phyloP scores from a whole-genome alignment of 2,888 invertebrate genomes.

The Charanyca ferruginea region DNA sequence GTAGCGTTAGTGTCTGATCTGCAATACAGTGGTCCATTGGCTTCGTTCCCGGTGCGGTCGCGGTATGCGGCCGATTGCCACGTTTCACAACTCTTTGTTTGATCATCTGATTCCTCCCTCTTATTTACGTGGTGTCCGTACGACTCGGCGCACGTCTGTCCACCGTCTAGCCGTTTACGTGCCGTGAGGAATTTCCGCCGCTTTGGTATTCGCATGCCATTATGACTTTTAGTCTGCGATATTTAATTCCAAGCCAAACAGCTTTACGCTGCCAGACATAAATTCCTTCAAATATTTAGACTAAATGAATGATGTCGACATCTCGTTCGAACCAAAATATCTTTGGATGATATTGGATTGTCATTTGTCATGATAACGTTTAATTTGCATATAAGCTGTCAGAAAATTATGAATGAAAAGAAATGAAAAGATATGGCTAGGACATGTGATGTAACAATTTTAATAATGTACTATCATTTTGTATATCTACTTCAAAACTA shows the following conservation, averaged over 20 bases:
- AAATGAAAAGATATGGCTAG: slow-evolving; percentile 4
- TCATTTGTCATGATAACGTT: slow-evolving; percentile 27
- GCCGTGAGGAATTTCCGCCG: slow-evolving; percentile 85
- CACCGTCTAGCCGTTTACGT: slow-evolving; percentile 87
- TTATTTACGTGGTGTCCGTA: slow-evolving; percentile 80
- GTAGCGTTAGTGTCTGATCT: slow-evolving; percentile 72
- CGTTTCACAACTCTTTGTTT: slow-evolving; percentile 88
- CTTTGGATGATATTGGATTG: slow-evolving; percentile 43
- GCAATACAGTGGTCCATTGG: slow-evolving; percentile 82
- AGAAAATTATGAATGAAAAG: slow-evolving; percentile 15
- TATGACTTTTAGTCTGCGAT: slow-evolving; percentile 81
- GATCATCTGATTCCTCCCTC: slow-evolving; percentile 80
- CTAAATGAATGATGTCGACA: slow-evolving; percentile 51
- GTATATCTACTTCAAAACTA: background rate
- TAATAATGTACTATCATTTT: background rate
- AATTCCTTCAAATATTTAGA: slow-evolving; percentile 72
- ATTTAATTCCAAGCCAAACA: slow-evolving; percentile 82
- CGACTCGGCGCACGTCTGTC: slow-evolving; percentile 84
- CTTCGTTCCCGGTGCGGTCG: slow-evolving; percentile 82
- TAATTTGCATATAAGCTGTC: slow-evolving; percentile 28
- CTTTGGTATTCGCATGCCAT: slow-evolving; percentile 82
- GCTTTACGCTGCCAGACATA: slow-evolving; percentile 76
- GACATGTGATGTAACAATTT: background rate
- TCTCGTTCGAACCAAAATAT: slow-evolving; percentile 38
- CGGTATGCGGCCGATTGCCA: slow-evolving; percentile 82